These are phyloP conservation scores for Lophius americanus DNA, from an alignment of 2,797 vertebrate species.

Conservation along the genomic window DNA sequence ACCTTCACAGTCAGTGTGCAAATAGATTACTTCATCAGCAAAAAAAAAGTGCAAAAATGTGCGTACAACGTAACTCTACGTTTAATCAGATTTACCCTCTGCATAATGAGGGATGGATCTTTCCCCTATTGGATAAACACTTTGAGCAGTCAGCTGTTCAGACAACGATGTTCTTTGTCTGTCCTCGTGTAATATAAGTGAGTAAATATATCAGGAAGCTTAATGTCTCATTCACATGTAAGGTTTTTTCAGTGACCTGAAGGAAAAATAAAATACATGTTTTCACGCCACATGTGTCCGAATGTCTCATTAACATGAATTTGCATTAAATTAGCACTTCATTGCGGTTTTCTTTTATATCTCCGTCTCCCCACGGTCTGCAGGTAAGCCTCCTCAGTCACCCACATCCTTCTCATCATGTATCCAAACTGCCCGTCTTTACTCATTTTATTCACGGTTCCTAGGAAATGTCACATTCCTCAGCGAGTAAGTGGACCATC, in stretches of 20 bases:
- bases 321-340: conserved; percentile 42
- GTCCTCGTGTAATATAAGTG: neutral
- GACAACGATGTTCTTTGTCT: neutral
- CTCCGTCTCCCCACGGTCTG: neutral
- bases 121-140: neutral
- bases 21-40: too few relatives aligned
- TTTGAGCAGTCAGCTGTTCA: neutral
- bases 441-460: conserved; percentile 53
- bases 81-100: too few relatives aligned
- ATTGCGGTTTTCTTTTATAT: conserved; percentile 9
- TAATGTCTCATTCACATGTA: conserved; percentile 53
- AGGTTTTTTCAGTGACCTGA: conserved; percentile 41
- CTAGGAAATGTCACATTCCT: conserved; percentile 67
- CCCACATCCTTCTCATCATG: conserved; percentile 40
- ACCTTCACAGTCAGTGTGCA: too few relatives aligned
- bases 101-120: neutral
- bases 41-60: too few relatives aligned
- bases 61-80: too few relatives aligned
- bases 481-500: conserved; percentile 47
- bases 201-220: conserved; percentile 1
- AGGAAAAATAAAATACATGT: neutral
- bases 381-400: conserved; percentile 11
- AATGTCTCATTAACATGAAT: conserved; percentile 59
- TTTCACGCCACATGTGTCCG: conserved; percentile 6
- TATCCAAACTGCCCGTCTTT: conserved; percentile 40